A percentile compares a stretch with the other conserved stretches of the same genome.
These are phyloP conservation scores for Himalopsyche phryganea DNA, from an alignment of 1,140 invertebrate genomes.

Conservation along the genomic window DNA sequence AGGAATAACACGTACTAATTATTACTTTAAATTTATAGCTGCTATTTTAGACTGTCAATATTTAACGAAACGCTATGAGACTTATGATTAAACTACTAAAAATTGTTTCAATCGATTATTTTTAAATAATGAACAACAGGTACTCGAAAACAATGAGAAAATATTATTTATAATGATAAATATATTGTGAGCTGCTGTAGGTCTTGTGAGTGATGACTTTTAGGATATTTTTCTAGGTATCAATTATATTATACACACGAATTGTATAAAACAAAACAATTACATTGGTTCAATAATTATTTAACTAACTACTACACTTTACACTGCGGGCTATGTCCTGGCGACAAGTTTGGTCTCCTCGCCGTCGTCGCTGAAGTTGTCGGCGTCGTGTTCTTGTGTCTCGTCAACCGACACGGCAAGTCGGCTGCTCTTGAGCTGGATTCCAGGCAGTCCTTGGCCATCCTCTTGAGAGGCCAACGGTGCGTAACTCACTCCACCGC, in stretches of 20 bases:
- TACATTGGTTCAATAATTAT: constrained; percentile 22
- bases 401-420: constrained; percentile 10
- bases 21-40: no score
- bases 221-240: no score
- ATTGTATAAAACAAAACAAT: constrained; percentile 8
- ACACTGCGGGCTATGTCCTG: constrained; percentile 30
- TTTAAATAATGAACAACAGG: no score
- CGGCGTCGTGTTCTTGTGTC: constrained; percentile 4
- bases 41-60: no score
- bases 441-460: constrained; percentile 3
- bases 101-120: no score
- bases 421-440: constrained; percentile 14
- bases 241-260: neutral
- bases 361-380: constrained; percentile 10
- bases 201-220: no score
- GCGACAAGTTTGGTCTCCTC: constrained; percentile 24
- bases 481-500: constrained; percentile 24
- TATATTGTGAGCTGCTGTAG: no score
- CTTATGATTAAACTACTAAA: no score
- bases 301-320: constrained; percentile 29
- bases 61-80: no score
- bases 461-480: constrained; percentile 26
- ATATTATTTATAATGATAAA: no score
- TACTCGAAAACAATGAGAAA: no score
- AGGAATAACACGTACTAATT: no score